Evolutionary conservation across 2,797 vertebrate species (phyloP).

Genomic region (Sebastes minor): DNA sequence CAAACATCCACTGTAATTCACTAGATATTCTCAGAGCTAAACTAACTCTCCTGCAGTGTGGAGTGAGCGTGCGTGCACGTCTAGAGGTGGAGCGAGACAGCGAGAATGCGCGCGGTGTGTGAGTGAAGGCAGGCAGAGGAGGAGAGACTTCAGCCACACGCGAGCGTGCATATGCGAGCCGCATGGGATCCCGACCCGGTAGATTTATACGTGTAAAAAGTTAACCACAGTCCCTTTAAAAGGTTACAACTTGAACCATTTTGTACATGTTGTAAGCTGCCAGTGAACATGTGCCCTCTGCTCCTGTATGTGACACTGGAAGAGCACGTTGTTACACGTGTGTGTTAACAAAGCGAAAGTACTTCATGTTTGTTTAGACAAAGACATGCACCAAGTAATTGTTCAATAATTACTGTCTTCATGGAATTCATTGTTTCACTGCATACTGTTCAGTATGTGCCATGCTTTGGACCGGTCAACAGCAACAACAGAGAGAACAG

Average conservation of each 20-base stretch:
- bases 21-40: no score
- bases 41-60: no score
- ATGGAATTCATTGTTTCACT: neutral
- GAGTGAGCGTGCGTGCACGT: rapidly evolving
- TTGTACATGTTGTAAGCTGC: no score
- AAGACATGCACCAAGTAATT: neutral
- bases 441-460: neutral
- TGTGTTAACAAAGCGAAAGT: neutral
- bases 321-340: neutral
- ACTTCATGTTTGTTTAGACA: conserved; percentile 7
- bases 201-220: no score
- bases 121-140: no score
- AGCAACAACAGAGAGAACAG: neutral
- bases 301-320: neutral
- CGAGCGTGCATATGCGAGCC: no score
- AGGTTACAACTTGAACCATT: no score
- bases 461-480: neutral
- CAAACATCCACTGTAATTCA: rapidly evolving
- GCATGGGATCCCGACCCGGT: no score
- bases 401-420: neutral
- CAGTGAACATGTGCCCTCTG: neutral
- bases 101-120: no score
- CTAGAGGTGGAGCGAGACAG: no score
- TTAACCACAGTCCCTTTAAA: no score
- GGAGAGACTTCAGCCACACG: no score